Base-by-base conservation (phyloP, 2,797 vertebrate species). In the Vireo griseus region DNA sequence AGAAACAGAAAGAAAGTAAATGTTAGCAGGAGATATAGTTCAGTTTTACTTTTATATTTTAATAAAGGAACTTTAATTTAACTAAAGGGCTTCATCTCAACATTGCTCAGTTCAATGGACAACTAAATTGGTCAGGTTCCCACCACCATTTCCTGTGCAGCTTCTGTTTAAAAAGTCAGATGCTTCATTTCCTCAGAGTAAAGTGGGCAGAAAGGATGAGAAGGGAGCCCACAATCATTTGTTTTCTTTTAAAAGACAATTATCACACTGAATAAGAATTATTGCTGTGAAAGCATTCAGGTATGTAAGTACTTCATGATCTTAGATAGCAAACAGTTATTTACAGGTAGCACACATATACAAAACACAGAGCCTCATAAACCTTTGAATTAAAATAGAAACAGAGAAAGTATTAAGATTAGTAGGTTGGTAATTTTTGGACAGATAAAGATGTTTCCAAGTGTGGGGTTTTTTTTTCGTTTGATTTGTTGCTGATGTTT, bases 1-100 rank as follows among this genome's bases (percentile, higher is more conserved):
- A 97, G 96, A 97, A 97, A 97, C 84, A 98, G 94, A 97, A 91
- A 98, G 96, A 98, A 98, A 97, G 96, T 82, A 96, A 96, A 95
- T 31, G 63, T 98, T 98, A 98, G 97, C 96, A 96, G 93, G 89
- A 96, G 72, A 83, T 92, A 91, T 2, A 95, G 90, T 63, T 95
- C 52, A 61, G 52, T 86, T 89, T 76, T 57, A 76, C 37, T 86
- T 89, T 26, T 79, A 84, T 88, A 37, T 88, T 91, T 80, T 94
- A 91, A 68, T 62, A 91, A 74, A 89, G 51, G 58, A 94, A 72
- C 57, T 66, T 11, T 39, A 39, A 39, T 11, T 39, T 39, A 63
- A 25, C 75, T 88, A 73, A 79, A 54, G 25, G 33, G n/a, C 26
- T 88, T 57, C 14, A 88, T 85, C 83, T 90, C 90, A 97, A 83